Evolutionary conservation across 2,888 invertebrate species (phyloP).

Genomic region (Drosophila greeni): DNA sequence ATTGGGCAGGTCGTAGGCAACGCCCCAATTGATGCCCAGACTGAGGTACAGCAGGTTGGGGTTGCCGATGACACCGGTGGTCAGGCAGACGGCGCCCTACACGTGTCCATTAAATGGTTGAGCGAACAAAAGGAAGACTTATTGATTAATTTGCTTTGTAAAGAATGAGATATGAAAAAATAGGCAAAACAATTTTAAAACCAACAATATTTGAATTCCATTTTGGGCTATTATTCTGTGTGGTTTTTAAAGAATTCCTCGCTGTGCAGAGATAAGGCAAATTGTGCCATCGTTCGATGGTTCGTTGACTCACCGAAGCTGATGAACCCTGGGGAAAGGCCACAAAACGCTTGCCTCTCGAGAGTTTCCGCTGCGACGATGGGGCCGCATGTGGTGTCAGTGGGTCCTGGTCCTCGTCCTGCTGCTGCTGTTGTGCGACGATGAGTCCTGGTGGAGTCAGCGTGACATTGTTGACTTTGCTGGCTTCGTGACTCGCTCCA

Average conservation of each 20-base stretch:
- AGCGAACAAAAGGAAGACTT: not conserved
- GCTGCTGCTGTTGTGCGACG: constrained; percentile 6
- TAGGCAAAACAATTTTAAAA: not conserved
- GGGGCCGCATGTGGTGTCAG: constrained; percentile 55
- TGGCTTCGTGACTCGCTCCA: constrained; percentile 32
- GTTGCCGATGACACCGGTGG: constrained; percentile 81
- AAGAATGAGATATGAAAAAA: too few species aligned
- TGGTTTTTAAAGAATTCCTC: constrained; percentile 18
- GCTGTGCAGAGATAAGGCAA: constrained; percentile 28
- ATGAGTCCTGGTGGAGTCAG: constrained; percentile 47
- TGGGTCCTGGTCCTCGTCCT: constrained; percentile 25
- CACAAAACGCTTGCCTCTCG: constrained; percentile 79
- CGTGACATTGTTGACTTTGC: constrained; percentile 56
- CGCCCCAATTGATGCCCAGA: constrained; percentile 85
- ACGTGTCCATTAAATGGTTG: constrained; percentile 6
- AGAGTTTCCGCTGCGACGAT: constrained; percentile 59
- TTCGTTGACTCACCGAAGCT: constrained; percentile 79
- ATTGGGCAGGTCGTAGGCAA: constrained; percentile 83
- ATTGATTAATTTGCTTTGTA: not conserved
- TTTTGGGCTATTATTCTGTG: not conserved
- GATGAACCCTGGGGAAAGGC: constrained; percentile 81
- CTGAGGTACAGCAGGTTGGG: constrained; percentile 82
- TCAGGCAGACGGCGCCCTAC: constrained; percentile 82
- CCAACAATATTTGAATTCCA: not conserved
- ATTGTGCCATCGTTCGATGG: constrained; percentile 19